Evolutionary conservation across 2,888 invertebrate species (phyloP).

Genomic region (Xanthorhoe designata): DNA sequence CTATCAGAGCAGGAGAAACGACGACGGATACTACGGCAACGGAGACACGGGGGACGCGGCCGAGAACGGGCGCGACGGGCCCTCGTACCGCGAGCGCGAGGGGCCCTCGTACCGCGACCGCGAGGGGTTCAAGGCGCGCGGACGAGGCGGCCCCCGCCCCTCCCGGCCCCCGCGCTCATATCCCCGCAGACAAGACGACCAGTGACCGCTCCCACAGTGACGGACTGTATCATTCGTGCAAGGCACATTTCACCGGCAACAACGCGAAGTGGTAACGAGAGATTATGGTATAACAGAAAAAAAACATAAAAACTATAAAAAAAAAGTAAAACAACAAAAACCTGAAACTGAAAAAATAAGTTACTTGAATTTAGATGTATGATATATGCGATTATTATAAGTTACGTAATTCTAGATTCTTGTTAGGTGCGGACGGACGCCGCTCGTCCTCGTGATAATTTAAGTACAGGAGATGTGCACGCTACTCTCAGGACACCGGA

Average conservation of each 20-base stretch:
- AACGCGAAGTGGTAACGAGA: constrained; percentile 85
- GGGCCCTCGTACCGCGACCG: constrained; percentile 77
- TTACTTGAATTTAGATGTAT: constrained; percentile 84
- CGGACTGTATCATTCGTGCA: constrained; percentile 86
- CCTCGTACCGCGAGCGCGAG: constrained; percentile 75
- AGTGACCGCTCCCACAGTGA: constrained; percentile 55
- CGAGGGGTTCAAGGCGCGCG: constrained; percentile 85
- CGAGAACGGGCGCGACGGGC: constrained; percentile 81
- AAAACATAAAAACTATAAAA: constrained; percentile 74
- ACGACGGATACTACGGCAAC: constrained; percentile 74
- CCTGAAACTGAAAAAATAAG: constrained; percentile 84
- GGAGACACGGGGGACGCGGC: constrained; percentile 76
- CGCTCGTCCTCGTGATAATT: constrained; percentile 70
- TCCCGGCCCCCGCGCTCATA: constrained; percentile 65
- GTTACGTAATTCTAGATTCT: constrained; percentile 83
- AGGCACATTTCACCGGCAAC: constrained; percentile 90
- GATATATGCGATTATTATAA: constrained; percentile 84
- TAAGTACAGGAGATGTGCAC: constrained; percentile 77
- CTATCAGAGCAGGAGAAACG: constrained; percentile 62
- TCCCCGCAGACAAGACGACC: constrained; percentile 70
- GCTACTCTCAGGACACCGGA: constrained; percentile 58
- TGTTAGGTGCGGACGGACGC: constrained; percentile 66
- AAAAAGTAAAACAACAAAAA: constrained; percentile 85
- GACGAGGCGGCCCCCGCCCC: constrained; percentile 74
- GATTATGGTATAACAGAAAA: constrained; percentile 81